Conservation (phyloP, 1,140 invertebrate species). For the Leptinotarsa undecemlineata region DNA sequence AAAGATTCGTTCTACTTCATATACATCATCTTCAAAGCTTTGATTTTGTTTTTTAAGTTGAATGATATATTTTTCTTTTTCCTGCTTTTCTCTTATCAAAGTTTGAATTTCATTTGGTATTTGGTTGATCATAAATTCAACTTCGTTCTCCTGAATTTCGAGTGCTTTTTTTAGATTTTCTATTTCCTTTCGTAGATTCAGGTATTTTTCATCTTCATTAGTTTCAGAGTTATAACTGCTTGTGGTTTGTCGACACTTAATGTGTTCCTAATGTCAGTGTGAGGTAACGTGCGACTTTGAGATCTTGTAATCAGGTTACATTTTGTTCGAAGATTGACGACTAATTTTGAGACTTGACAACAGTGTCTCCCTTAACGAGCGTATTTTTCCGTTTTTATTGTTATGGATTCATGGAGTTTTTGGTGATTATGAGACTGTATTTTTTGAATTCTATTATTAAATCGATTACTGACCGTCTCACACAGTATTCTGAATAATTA, state of each 20-base stretch:
- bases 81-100: not conserved
- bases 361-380: too few species aligned
- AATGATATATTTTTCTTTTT: slow-evolving; percentile 12
- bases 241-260: slow-evolving; percentile 7
- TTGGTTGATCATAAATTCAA: not conserved
- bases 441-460: too few species aligned
- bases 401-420: too few species aligned
- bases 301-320: slow-evolving; percentile 6
- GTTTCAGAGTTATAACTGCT: slow-evolving; percentile 9
- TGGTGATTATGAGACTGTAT: too few species aligned
- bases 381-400: too few species aligned
- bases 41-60: slow-evolving; percentile 13
- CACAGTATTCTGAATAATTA: too few species aligned
- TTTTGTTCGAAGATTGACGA: not conserved
- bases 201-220: slow-evolving; percentile 3
- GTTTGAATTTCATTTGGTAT: not conserved
- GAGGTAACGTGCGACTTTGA: slow-evolving; percentile 3
- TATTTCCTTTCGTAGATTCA: slow-evolving; percentile 3
- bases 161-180: not conserved
- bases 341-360: too few species aligned
- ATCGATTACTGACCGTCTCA: too few species aligned
- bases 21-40: not conserved
- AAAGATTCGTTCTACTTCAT: not conserved
- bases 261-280: not conserved
- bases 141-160: slow-evolving; percentile 2